Evolutionary conservation across 2,113 vertebrate species (phyloP), one percentile per base, ranked within the genome.

Genomic region (Aptenodytes patagonicus): DNA sequence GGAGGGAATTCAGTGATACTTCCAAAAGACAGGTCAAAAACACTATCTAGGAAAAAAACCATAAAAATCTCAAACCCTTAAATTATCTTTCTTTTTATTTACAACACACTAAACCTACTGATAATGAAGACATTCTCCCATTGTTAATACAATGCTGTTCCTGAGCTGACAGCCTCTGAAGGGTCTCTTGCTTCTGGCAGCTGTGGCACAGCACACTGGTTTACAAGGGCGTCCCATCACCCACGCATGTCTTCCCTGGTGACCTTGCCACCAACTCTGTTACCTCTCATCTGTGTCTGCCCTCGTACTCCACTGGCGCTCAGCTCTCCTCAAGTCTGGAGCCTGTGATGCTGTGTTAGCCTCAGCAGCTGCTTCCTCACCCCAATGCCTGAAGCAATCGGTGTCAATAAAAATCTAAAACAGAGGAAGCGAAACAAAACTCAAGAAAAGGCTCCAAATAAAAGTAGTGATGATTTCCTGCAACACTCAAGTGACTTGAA

Each of bases 401-500:
- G 55, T 83, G 80, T 61, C 83, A 86, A 62, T 61, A 72, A 92
- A 92, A 87, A 51, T 17, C 79, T 29, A 8, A 81, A 61, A 68
- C 62, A 86, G 40, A 87, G 66, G 68, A 88, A 92, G 44, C 0
- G 0, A 93, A 77, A 83, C 26, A 80, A 36, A 95, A 42, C 82
- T 75, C 71, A 49, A 83, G 88, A 79, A 92, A 88, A 77, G 44
- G 44, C 66, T 93, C 49, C 80, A 83, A 58, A 92, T 49, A 89
- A 94, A 89, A 78, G 32, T 19, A 93, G 46, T 2, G 62, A 97
- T 89, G 68, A 92, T 92, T 97, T 93, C 76, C 87, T 96, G 83
- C 51, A 62, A 89, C 64, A 58, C 80, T 92, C n/a, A 38, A 91
- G 60, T 0, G 2, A 46, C 80, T 81, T 81, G 77, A 94, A 84